These are phyloP conservation scores for Amblyteles armatorius DNA, from an alignment of 2,888 invertebrate species.

Conservation along the genomic window DNA sequence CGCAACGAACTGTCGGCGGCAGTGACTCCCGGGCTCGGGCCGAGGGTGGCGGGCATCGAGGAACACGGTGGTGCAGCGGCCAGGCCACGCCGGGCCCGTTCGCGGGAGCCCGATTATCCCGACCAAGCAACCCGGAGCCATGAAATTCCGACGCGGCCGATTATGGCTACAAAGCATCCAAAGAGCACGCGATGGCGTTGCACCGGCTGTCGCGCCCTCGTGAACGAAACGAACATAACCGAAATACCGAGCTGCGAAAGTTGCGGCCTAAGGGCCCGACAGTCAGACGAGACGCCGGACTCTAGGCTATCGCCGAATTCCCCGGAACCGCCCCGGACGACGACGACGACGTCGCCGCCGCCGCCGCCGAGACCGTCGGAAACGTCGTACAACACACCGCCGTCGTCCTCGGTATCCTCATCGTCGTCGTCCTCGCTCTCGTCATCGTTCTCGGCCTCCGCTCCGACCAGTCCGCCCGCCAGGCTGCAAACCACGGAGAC, in stretches of 20 bases:
- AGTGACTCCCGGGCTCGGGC: constrained; percentile 66
- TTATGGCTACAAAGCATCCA: constrained; percentile 85
- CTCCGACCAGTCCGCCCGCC: constrained; percentile 80
- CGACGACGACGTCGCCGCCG: constrained; percentile 10
- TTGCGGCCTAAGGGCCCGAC: constrained; percentile 66
- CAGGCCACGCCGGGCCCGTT: constrained; percentile 57
- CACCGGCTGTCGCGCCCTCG: constrained; percentile 71
- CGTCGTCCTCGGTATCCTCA: constrained; percentile 77
- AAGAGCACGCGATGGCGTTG: constrained; percentile 71
- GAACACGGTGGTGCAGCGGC: constrained; percentile 45
- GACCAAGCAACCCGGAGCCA: constrained; percentile 86
- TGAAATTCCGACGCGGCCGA: constrained; percentile 81
- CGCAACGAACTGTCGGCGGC: constrained; percentile 60
- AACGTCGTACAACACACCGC: constrained; percentile 75
- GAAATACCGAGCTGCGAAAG: constrained; percentile 65
- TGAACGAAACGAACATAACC: constrained; percentile 33
- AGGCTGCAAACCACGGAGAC: constrained; percentile 70
- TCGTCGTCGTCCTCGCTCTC: constrained; percentile 74
- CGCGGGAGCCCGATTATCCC: constrained; percentile 65
- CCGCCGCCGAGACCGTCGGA: constrained; percentile 25
- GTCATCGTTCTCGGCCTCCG: constrained; percentile 76
- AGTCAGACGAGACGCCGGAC: constrained; percentile 41
- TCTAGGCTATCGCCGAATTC: constrained; percentile 26
- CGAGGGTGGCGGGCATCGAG: constrained; percentile 66
- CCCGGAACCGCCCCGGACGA: constrained; percentile 29